Conservation (phyloP, 2,113 vertebrate species). For the Pollimyrus isidori region DNA sequence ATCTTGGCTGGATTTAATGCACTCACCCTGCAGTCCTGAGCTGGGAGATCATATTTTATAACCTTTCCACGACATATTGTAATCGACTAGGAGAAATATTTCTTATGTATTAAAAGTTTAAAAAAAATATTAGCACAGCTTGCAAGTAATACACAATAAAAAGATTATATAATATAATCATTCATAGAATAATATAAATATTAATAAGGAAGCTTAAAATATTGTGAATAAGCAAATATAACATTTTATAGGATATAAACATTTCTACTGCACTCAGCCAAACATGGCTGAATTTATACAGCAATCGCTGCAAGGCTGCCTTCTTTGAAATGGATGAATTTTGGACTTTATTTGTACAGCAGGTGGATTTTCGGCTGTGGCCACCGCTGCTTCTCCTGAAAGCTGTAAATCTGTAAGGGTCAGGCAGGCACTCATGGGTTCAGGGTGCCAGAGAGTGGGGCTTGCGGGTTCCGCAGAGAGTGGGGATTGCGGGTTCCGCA, state of each 20-base stretch:
- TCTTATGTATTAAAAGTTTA: not conserved
- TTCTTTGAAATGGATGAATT: not conserved
- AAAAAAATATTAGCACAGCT: not conserved
- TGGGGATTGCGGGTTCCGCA: not conserved
- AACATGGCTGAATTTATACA: not conserved
- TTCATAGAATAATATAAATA: not conserved
- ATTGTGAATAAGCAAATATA: not conserved
- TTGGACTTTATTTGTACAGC: not conserved
- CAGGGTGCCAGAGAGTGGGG: not conserved
- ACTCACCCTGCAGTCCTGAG: not conserved
- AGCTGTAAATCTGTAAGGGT: not conserved
- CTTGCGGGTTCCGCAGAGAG: not conserved
- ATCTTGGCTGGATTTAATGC: slow-evolving; percentile 10
- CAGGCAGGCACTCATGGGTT: not conserved
- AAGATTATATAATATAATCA: not conserved
- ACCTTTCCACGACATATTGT: not conserved
- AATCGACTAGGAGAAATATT: not conserved
- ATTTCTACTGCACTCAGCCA: not conserved
- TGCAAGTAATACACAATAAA: not conserved
- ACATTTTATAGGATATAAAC: not conserved
- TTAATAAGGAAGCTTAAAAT: slow-evolving; percentile 1
- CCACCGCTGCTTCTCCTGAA: not conserved
- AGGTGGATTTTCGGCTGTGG: not conserved
- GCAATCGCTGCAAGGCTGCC: not conserved
- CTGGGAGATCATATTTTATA: not conserved